Conservation (phyloP, 1,140 invertebrate genomes). For the Uloborus diversus region DNA sequence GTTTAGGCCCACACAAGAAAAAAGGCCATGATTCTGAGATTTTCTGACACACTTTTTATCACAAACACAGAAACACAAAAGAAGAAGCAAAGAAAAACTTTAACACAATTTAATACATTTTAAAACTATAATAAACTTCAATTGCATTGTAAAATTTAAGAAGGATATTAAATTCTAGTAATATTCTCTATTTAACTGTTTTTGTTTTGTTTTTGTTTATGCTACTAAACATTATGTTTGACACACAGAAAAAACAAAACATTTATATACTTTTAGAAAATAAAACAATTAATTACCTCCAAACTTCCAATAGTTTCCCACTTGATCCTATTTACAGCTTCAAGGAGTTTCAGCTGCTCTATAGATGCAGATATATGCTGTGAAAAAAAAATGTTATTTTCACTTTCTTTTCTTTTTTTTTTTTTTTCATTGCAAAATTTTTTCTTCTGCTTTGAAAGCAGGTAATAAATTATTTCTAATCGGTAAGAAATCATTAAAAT, state of each 20-base stretch:
- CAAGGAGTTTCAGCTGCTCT: slow-evolving; percentile 69
- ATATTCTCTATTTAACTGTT: neutral
- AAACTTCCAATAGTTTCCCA: slow-evolving; percentile 67
- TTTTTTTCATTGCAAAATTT: too few species aligned
- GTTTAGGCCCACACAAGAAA: too few species aligned
- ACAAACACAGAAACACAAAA: too few species aligned
- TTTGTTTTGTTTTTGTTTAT: too few species aligned
- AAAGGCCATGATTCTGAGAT: too few species aligned
- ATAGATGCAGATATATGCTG: slow-evolving; percentile 34
- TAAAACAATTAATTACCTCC: slow-evolving; percentile 55
- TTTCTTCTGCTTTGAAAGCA: too few species aligned
- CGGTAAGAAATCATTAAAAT: neutral
- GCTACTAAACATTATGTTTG: too few species aligned
- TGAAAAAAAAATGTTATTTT: neutral
- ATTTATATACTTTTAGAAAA: neutral
- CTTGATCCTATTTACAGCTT: slow-evolving; percentile 77
- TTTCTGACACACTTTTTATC: too few species aligned
- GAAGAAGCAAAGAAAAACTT: neutral
- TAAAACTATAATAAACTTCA: neutral
- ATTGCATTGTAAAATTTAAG: neutral
- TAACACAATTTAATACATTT: neutral
- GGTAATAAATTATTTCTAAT: neutral
- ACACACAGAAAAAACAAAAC: too few species aligned
- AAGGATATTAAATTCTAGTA: neutral
- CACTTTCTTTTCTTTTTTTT: too few species aligned